Evolutionary conservation across 2,888 invertebrate genomes (phyloP).

Genomic region (Brenthis daphne): DNA sequence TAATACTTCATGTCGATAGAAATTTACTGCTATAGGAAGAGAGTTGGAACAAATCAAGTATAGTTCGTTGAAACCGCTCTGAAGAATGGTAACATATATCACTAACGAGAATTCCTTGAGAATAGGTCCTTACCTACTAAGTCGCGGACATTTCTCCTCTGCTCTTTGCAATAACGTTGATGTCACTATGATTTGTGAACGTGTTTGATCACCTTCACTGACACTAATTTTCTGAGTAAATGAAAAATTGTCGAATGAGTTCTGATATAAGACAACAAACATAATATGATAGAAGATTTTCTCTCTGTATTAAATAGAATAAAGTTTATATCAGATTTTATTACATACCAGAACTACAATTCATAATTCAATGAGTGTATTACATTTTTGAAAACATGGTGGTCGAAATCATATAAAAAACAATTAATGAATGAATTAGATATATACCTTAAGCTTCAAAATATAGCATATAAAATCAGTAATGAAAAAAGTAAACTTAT

Average conservation of each 20-base stretch:
- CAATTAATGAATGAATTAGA: too few species aligned
- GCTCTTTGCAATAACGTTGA: constrained; percentile 66
- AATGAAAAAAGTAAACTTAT: too few species aligned
- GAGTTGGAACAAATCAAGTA: constrained; percentile 41
- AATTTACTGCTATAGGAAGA: constrained; percentile 31
- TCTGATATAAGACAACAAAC: background rate
- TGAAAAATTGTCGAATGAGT: constrained; percentile 24
- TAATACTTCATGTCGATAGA: constrained; percentile 30
- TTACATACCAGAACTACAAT: too few species aligned
- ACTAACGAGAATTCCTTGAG: constrained; percentile 53
- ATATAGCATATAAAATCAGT: too few species aligned
- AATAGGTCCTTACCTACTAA: constrained; percentile 47
- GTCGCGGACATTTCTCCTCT: constrained; percentile 55
- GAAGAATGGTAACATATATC: constrained; percentile 62
- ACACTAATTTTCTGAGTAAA: constrained; percentile 40
- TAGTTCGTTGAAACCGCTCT: constrained; percentile 48
- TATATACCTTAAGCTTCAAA: too few species aligned
- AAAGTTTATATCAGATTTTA: background rate
- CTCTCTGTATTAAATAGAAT: background rate
- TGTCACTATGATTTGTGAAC: constrained; percentile 68
- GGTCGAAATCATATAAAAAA: too few species aligned
- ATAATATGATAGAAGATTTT: background rate
- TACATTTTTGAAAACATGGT: too few species aligned
- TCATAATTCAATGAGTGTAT: too few species aligned
- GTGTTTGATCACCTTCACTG: constrained; percentile 54